Conservation (phyloP, 2,113 vertebrate species). For the Amazona vittata region DNA sequence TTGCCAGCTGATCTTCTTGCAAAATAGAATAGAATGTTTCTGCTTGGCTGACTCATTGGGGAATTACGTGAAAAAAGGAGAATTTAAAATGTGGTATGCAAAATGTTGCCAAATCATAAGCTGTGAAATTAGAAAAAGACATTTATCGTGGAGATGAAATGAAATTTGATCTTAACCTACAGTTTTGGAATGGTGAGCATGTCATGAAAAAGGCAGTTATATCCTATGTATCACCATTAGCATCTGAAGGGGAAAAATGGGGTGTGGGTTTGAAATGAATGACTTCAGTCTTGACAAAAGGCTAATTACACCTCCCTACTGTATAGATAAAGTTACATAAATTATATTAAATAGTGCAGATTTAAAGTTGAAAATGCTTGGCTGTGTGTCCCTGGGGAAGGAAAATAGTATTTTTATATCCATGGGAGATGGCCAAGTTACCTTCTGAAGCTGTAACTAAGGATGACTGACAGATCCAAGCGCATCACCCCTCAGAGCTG, state of each 20-base stretch:
- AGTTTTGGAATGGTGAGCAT: background rate
- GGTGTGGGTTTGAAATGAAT: background rate
- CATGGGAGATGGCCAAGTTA: background rate
- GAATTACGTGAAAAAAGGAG: background rate
- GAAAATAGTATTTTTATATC: rapidly evolving
- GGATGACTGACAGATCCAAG: background rate
- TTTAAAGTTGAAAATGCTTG: background rate
- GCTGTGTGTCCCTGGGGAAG: background rate
- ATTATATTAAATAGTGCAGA: background rate
- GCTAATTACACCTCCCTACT: background rate
- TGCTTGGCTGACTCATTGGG: background rate
- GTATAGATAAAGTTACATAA: background rate
- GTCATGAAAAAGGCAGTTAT: background rate
- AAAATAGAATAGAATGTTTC: background rate
- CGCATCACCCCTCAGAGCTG: rapidly evolving
- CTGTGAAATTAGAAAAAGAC: background rate
- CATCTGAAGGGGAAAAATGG: background rate
- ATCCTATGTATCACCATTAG: background rate
- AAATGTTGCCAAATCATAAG: background rate
- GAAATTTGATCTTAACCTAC: background rate
- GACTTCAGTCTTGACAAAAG: background rate
- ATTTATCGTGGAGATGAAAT: background rate
- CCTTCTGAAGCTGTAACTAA: background rate
- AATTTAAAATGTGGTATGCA: background rate
- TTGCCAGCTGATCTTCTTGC: background rate